Conservation (phyloP, 1,140 invertebrate species). For the Zaprionus nigranus region DNA sequence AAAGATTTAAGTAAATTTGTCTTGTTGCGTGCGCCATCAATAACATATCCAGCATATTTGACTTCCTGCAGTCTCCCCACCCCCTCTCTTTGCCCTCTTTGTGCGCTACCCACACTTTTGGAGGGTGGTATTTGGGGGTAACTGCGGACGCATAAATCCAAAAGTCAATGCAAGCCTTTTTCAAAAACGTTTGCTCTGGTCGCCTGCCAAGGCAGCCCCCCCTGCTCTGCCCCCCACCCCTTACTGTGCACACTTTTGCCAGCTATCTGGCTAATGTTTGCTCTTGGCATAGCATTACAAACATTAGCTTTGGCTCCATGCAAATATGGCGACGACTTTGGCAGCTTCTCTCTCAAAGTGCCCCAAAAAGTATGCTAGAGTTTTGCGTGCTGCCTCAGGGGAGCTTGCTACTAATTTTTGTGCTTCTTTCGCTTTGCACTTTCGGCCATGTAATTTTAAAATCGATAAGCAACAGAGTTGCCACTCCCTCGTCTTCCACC, state of each 20-base stretch:
- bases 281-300: slow-evolving; percentile 58
- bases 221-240: background rate
- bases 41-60: slow-evolving; percentile 80
- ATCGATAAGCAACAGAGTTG: slow-evolving; percentile 70
- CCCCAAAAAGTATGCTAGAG: slow-evolving; percentile 72
- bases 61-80: slow-evolving; percentile 40
- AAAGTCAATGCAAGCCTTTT: slow-evolving; percentile 55
- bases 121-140: slow-evolving; percentile 26
- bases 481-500: background rate
- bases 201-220: slow-evolving; percentile 16
- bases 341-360: slow-evolving; percentile 41
- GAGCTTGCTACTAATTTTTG: slow-evolving; percentile 58
- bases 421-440: slow-evolving; percentile 61
- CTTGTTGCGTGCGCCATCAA: slow-evolving; percentile 79
- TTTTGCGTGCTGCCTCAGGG: slow-evolving; percentile 43
- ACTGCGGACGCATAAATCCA: slow-evolving; percentile 46
- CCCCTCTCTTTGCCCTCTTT: slow-evolving; percentile 11
- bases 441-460: slow-evolving; percentile 65
- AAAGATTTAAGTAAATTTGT: slow-evolving; percentile 83
- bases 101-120: background rate
- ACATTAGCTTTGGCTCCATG: slow-evolving; percentile 63
- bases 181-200: slow-evolving; percentile 35
- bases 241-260: slow-evolving; percentile 35
- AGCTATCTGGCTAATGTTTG: slow-evolving; percentile 59
- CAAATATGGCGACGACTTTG: slow-evolving; percentile 64